Evolutionary conservation across 2,888 invertebrate genomes (phyloP).

Genomic region (Biston stratarius): DNA sequence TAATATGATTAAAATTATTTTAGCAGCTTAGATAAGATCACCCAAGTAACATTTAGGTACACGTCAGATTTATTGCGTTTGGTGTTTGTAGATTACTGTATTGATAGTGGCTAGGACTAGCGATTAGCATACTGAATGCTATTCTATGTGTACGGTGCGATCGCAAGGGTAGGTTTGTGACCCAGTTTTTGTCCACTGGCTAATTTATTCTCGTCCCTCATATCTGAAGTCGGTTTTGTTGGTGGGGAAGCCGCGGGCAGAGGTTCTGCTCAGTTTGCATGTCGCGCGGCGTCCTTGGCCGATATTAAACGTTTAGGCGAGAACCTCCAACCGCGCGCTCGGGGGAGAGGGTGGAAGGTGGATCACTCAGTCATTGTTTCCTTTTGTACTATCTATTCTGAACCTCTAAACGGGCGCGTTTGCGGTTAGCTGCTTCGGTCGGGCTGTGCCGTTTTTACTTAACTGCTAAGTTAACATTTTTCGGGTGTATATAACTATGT

Average conservation of each 20-base stretch:
- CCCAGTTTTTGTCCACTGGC: conserved; percentile 52
- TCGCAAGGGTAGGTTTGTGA: conserved; percentile 47
- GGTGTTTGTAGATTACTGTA: conserved; percentile 14
- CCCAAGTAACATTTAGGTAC: conserved; percentile 7
- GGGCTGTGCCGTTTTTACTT: conserved; percentile 8
- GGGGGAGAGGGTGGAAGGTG: conserved; percentile 58
- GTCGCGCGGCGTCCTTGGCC: conserved; percentile 72
- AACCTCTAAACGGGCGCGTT: conserved; percentile 52
- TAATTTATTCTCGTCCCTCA: conserved; percentile 58
- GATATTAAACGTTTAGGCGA: conserved; percentile 76
- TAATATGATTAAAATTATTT: conserved; percentile 18
- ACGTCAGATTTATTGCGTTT: conserved; percentile 22
- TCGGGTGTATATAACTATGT: too few species aligned
- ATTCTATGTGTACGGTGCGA: conserved; percentile 29
- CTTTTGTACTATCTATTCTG: conserved; percentile 62
- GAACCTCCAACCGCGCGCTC: conserved; percentile 54
- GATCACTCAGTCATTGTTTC: conserved; percentile 71
- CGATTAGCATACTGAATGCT: conserved; percentile 16
- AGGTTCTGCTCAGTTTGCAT: conserved; percentile 55
- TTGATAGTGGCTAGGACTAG: conserved; percentile 14
- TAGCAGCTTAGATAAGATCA: conserved; percentile 13
- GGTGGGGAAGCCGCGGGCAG: conserved; percentile 45
- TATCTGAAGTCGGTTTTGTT: conserved; percentile 52
- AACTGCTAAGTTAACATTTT: background rate
- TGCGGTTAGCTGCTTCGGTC: conserved; percentile 46